Conservation (phyloP, 2,797 vertebrate species). For the Okamejei kenojei region DNA sequence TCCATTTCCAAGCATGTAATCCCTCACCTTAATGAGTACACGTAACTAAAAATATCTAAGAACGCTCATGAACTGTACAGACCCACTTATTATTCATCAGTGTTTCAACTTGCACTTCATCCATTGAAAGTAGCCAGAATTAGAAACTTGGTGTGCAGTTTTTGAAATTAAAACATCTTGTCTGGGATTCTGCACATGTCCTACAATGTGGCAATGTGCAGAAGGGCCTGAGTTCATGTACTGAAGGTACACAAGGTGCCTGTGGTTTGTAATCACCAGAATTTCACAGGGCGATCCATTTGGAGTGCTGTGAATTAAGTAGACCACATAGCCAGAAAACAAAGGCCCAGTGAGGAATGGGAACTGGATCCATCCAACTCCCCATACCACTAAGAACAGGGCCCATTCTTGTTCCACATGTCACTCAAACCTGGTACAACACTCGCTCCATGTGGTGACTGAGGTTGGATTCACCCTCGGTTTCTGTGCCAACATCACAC, state of each 20-base stretch:
- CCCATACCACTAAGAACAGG: background rate
- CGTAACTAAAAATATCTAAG: slow-evolving; percentile 20
- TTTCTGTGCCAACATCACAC: too few species aligned
- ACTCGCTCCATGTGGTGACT: background rate
- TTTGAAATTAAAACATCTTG: background rate
- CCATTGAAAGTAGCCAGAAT: slow-evolving; percentile 16
- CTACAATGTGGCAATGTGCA: background rate
- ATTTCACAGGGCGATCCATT: background rate
- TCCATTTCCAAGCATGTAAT: slow-evolving; percentile 23
- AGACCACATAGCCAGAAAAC: too few species aligned
- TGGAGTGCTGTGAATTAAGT: background rate
- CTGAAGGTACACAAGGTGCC: background rate
- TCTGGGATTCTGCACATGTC: background rate
- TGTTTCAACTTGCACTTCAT: slow-evolving; percentile 21
- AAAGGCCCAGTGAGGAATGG: background rate
- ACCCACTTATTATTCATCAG: slow-evolving; percentile 27
- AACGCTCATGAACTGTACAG: slow-evolving; percentile 2
- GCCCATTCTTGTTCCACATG: too few species aligned
- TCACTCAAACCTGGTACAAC: too few species aligned
- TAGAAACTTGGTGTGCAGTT: slow-evolving; percentile 21
- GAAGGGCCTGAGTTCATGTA: background rate
- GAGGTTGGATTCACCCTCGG: background rate
- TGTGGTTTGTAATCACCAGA: background rate
- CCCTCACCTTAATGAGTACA: slow-evolving; percentile 31
- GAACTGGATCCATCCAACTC: background rate